A percentile compares a stretch with the other conserved stretches of the same genome.
phyloP scores from a whole-genome alignment of 2,888 invertebrate genomes.

The Andrena marginata region DNA sequence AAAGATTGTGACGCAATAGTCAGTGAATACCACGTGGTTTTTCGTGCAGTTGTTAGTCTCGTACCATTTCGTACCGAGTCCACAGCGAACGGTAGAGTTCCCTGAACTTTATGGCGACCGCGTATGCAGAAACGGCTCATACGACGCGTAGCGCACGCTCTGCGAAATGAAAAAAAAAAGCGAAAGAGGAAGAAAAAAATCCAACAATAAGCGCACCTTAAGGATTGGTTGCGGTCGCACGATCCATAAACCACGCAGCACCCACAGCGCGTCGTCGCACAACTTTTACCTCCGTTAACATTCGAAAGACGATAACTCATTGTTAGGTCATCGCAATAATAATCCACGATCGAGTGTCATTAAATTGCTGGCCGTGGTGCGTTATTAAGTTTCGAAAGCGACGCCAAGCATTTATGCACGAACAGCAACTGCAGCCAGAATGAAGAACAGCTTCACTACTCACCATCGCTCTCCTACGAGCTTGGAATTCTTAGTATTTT shows the following conservation, averaged over 20 bases:
- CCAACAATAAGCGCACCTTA: conserved; percentile 24
- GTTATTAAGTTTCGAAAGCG: conserved; percentile 61
- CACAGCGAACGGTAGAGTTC: conserved; percentile 29
- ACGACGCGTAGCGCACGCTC: conserved; percentile 12
- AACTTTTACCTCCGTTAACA: conserved; percentile 44
- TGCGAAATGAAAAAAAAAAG: conserved; percentile 21
- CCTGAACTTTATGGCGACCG: conserved; percentile 34
- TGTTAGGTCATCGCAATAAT: conserved; percentile 65
- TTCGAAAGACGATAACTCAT: conserved; percentile 60
- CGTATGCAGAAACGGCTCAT: conserved; percentile 34
- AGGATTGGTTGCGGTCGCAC: conserved; percentile 60
- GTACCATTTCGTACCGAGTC: conserved; percentile 25
- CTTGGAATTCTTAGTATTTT: background rate
- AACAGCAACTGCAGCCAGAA: background rate
- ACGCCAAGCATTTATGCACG: conserved; percentile 38
- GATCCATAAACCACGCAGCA: conserved; percentile 59
- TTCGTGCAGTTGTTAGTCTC: conserved; percentile 25
- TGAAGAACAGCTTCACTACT: background rate
- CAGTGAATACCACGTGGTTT: conserved; percentile 35
- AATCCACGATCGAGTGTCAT: conserved; percentile 57
- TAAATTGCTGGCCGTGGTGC: conserved; percentile 52
- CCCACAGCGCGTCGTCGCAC: conserved; percentile 17
- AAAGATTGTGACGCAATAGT: conserved; percentile 26
- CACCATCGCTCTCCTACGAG: background rate
- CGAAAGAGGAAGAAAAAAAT: background rate